Base-by-base conservation (phyloP, 1,140 invertebrate species). In the Cephus cinctus region DNA sequence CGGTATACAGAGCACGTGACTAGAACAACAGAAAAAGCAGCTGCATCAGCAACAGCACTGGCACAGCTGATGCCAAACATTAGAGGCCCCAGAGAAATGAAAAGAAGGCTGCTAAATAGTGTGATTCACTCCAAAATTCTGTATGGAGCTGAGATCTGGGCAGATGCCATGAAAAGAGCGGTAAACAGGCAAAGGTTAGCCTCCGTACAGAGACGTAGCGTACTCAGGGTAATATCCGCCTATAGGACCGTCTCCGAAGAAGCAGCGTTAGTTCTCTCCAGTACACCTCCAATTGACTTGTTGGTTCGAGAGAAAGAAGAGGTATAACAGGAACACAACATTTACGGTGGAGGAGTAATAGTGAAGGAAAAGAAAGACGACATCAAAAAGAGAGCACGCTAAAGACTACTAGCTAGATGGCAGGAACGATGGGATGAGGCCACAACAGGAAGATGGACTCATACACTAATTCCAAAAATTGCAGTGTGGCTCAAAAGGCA, bases 271-370 rank as follows among this genome's bases (percentile, higher is more conserved):
- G 55, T 61, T 2, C 21, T 63, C 6, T 42, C 50, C 12, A 43
- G 51, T 12, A 45, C 30, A 8, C 48, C 47, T 9, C 52, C 58
- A 2, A 58, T 63, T 5, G 50, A 63, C n/a, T 43, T 61, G n/a
- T 11, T 60, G 4, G 43, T 47, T 1, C 8, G 18, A 20, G 25
- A 39, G 20, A 30, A 31, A 42, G 3, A 3, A n/a, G n/a, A n/a
- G n/a, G n/a, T n/a, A n/a, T n/a, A n/a, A n/a, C n/a, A 44, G 15
- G 40, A 19, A 19, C 20, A 30, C 1, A 12, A 8, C 11, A 32
- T 9, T 9, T 14, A 15, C 25, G 30, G 20, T 5, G 32, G 0
- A 20, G 38, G 52, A 41, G 23, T 8, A 23, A 15, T 25, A 4
- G n/a, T 27, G 19, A 44, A 44, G 2, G 36, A 19, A 30, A 38